A percentile compares a stretch with the other conserved stretches of the same genome.
phyloP scores from a whole-genome alignment of 2,888 invertebrate genomes.

The Apodemia duryi region DNA sequence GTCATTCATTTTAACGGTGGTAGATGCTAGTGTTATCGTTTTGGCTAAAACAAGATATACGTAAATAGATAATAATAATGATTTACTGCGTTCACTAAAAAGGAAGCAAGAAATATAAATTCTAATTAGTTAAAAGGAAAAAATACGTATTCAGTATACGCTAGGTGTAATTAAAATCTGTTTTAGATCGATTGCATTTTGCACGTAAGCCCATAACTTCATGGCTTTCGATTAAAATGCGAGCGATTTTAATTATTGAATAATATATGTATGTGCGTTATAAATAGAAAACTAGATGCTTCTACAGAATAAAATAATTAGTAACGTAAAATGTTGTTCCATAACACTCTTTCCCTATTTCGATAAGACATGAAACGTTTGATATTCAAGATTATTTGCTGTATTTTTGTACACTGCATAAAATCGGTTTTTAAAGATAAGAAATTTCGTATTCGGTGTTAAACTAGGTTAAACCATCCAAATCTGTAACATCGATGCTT shows the following conservation, averaged over 20 bases:
- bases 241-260: constrained; percentile 35
- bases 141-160: constrained; percentile 77
- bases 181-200: constrained; percentile 41
- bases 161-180: constrained; percentile 62
- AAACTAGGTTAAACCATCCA: constrained; percentile 25
- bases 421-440: constrained; percentile 18
- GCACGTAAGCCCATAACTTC: constrained; percentile 22
- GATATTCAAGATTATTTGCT: constrained; percentile 51
- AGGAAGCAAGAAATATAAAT: constrained; percentile 54
- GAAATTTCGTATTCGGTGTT: constrained; percentile 22
- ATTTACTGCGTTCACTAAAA: constrained; percentile 45
- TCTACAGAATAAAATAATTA: constrained; percentile 56
- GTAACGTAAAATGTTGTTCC: constrained; percentile 52
- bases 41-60: constrained; percentile 69
- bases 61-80: constrained; percentile 62
- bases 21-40: constrained; percentile 72
- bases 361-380: constrained; percentile 39
- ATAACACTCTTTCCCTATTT: constrained; percentile 43
- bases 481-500: constrained; percentile 31
- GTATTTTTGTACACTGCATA: constrained; percentile 63
- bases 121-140: constrained; percentile 64
- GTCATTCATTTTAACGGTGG: constrained; percentile 70
- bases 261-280: constrained; percentile 63
- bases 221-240: constrained; percentile 28
- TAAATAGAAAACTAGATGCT: constrained; percentile 67